Base-by-base conservation (phyloP, 2,888 invertebrate genomes). In the Homarus gammarus region DNA sequence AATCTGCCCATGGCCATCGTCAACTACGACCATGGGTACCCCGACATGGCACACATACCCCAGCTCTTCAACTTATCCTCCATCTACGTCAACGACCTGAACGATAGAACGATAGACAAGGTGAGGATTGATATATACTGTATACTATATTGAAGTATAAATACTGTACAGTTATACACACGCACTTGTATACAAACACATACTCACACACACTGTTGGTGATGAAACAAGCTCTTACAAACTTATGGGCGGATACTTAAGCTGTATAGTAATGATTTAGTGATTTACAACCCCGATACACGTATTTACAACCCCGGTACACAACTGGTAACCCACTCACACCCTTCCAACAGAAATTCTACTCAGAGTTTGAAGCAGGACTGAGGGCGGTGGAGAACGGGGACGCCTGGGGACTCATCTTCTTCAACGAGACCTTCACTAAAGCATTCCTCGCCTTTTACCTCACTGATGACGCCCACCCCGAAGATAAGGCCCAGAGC, bases 1-100 rank as follows among this genome's bases (percentile, higher is more conserved):
- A 92, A 93, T 81, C 92, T 94, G 3, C 93, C 93, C 3, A 90
- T 94, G 56, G 94, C 93, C 36, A 93, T 94, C 8, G 94, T 94
- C 12, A 94, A 94, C 73, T 18, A 64, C 6, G 91, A 91, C 51
- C 0, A 38, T 5, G 87, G 90, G 5, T 22, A 49, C 1, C 15
- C 15, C 15, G 0, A 64, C 6, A 8, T 36, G 22, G 1, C 36
- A 38, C 79, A 1, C 18, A 27, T 22, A 44, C 18, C 18, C 38
- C 27, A 27, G n/a, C n/a, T 40, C 15, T 56, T 79, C 86, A 78
- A 56, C 18, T 51, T 79, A n/a, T 84, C 83, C 38, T 2, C 27
- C 1, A 33, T 36, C n/a, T 78, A 70, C 36, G 10, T 88, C 33
- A 38, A 84, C 44, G 68, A 83, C 0, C 49, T 88, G 18, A 70